Percentiles rank a stretch among this genome's conserved stretches.
Evolutionary conservation across 2,113 vertebrate species (phyloP).

Genomic region (Rhinoderma darwinii): DNA sequence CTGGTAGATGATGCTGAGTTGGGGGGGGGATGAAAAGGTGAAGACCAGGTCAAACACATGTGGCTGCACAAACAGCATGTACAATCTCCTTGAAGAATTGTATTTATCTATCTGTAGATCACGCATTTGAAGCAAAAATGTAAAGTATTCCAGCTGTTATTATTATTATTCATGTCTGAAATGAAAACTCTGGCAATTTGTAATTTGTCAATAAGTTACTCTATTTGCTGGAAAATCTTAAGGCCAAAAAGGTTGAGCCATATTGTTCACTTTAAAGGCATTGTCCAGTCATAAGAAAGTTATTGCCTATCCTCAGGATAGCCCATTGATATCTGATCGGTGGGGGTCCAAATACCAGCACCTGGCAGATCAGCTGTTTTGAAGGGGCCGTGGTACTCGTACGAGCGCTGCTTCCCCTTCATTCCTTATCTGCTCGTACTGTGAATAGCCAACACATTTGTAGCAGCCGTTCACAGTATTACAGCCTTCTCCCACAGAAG

Average conservation of each 20-base stretch:
- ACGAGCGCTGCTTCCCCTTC: no score
- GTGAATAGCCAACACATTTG: no score
- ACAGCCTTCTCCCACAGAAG: no score
- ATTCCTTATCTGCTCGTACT: no score
- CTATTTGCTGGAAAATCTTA: neutral
- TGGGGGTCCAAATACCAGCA: no score
- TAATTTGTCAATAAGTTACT: neutral
- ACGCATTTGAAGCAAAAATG: neutral
- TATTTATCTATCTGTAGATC: neutral
- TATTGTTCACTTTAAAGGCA: neutral
- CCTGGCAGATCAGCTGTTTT: no score
- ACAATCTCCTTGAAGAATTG: constrained; percentile 14
- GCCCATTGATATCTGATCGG: no score
- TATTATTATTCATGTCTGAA: neutral
- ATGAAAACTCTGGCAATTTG: neutral
- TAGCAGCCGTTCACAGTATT: no score
- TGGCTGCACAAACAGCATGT: constrained; percentile 16
- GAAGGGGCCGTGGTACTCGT: no score
- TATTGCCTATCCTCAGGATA: no score
- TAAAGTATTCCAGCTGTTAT: neutral
- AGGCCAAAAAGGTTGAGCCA: neutral
- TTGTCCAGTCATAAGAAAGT: no score
- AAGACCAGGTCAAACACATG: constrained; percentile 44
- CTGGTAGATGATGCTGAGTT: constrained; percentile 61
- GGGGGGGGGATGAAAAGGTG: constrained; percentile 62